Conservation (phyloP, 2,888 invertebrate species). For the Eupithecia centaureata region DNA sequence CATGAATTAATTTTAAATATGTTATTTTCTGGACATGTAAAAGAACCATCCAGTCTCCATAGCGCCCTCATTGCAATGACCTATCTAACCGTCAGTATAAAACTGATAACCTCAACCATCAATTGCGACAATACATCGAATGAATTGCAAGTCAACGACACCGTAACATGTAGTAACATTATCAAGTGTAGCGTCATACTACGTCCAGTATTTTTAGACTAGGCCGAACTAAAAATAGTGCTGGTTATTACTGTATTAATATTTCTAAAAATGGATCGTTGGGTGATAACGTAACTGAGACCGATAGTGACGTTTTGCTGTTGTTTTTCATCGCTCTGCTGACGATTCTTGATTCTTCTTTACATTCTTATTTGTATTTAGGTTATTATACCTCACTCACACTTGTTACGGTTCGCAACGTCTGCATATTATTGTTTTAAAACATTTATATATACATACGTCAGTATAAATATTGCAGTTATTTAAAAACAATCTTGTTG, state of each 20-base stretch:
- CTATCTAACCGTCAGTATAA: constrained; percentile 55
- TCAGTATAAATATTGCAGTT: background rate
- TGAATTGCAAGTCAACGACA: constrained; percentile 81
- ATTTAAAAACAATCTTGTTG: background rate
- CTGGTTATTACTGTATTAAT: constrained; percentile 83
- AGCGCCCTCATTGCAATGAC: constrained; percentile 48
- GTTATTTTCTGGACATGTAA: background rate
- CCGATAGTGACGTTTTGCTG: constrained; percentile 72
- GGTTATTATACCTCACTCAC: constrained; percentile 9
- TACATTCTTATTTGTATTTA: constrained; percentile 12
- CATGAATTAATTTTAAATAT: background rate
- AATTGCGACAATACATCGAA: constrained; percentile 63
- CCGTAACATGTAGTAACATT: constrained; percentile 74
- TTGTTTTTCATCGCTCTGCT: constrained; percentile 39
- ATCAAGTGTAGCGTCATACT: constrained; percentile 78
- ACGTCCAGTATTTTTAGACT: constrained; percentile 79
- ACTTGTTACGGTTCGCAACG: background rate
- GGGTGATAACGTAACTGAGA: constrained; percentile 75
- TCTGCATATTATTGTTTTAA: background rate
- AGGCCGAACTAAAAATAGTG: constrained; percentile 82
- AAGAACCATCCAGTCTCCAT: background rate
- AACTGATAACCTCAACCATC: constrained; percentile 57
- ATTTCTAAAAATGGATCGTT: constrained; percentile 84
- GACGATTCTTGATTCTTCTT: constrained; percentile 22
- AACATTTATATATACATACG: background rate